Percentiles rank a stretch among this genome's conserved stretches.
phyloP scores from a whole-genome alignment of 2,888 invertebrate species.

The Chloroclystis v-ata region DNA sequence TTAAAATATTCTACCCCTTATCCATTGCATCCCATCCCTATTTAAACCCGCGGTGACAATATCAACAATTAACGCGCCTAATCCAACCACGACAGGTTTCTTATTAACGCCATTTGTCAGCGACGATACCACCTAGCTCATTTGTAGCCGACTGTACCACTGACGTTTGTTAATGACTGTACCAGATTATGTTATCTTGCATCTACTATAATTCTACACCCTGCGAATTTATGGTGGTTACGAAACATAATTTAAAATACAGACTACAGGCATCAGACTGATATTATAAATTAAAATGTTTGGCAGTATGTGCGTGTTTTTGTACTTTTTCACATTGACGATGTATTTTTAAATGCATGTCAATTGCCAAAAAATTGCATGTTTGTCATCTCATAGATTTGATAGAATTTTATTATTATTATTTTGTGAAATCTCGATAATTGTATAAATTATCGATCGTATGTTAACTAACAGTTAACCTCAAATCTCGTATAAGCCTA shows the following conservation, averaged over 20 bases:
- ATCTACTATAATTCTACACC: constrained; percentile 11
- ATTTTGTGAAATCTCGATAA: too few relatives aligned
- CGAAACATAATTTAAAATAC: neutral
- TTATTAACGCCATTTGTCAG: constrained; percentile 76
- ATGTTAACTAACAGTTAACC: too few relatives aligned
- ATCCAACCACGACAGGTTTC: constrained; percentile 73
- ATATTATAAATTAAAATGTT: too few relatives aligned
- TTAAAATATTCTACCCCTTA: too few relatives aligned
- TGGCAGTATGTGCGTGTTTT: too few relatives aligned
- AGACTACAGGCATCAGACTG: constrained; percentile 56
- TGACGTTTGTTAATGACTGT: constrained; percentile 20
- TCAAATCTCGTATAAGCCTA: too few relatives aligned
- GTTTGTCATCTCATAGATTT: too few relatives aligned
- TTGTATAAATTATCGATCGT: too few relatives aligned
- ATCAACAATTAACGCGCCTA: constrained; percentile 67
- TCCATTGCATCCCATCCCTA: constrained; percentile 32
- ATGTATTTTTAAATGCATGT: too few relatives aligned
- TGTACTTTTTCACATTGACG: too few relatives aligned
- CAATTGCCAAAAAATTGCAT: too few relatives aligned
- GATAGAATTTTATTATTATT: too few relatives aligned
- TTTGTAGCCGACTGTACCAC: constrained; percentile 22
- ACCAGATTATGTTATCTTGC: constrained; percentile 16
- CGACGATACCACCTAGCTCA: constrained; percentile 34
- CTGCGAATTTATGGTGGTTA: neutral
- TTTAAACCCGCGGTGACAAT: constrained; percentile 39